A percentile compares a stretch with the other conserved stretches of the same genome.
These are phyloP conservation scores for Agrochola lota DNA, from an alignment of 2,888 invertebrate genomes.

Conservation along the genomic window DNA sequence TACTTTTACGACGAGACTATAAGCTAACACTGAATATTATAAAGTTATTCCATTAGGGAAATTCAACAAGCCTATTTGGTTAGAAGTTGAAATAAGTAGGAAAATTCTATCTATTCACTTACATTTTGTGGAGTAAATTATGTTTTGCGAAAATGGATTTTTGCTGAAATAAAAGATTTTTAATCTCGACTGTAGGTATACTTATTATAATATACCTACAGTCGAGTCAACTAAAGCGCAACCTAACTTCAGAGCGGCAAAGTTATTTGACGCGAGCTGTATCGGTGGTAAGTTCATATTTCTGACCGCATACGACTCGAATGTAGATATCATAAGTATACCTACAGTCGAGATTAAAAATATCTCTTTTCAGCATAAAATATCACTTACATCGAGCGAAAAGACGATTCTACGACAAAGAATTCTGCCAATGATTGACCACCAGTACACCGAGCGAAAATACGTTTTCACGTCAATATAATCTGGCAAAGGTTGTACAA, in stretches of 20 bases:
- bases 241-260: too few species aligned
- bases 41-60: constrained; percentile 46
- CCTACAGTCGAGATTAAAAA: background rate
- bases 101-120: background rate
- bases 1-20: constrained; percentile 17
- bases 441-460: too few species aligned
- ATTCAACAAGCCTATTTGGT: constrained; percentile 4
- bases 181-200: background rate
- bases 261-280: too few species aligned
- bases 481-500: background rate
- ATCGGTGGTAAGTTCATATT: too few species aligned
- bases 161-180: background rate
- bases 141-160: background rate
- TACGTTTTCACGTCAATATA: too few species aligned
- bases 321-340: background rate
- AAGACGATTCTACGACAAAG: too few species aligned
- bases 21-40: background rate
- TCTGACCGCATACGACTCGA: too few species aligned
- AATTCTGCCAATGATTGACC: too few species aligned
- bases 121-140: background rate
- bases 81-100: background rate
- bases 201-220: too few species aligned
- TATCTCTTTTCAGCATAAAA: background rate
- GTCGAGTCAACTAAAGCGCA: too few species aligned
- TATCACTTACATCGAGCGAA: too few species aligned